Evolutionary conservation across 1,140 invertebrate genomes (phyloP).

Genomic region (Brevipalpus yothersi): DNA sequence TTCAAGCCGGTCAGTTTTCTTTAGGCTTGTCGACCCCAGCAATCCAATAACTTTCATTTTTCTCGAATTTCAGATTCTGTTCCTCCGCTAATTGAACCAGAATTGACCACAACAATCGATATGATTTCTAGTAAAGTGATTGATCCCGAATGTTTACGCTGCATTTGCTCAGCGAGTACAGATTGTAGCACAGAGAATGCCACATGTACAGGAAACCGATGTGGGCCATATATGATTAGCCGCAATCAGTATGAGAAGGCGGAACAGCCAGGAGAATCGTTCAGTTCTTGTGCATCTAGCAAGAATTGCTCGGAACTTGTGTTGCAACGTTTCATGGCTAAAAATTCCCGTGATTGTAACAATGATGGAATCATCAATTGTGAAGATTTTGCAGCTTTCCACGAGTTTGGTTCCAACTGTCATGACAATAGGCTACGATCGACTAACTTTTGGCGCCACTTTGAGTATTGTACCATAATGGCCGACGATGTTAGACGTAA

Average conservation of each 20-base stretch:
- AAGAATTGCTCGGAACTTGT: slow-evolving; percentile 40
- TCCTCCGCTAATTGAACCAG: too few relatives aligned
- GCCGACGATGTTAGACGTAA: neutral
- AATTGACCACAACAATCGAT: too few relatives aligned
- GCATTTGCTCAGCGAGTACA: neutral
- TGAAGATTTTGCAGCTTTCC: slow-evolving; percentile 32
- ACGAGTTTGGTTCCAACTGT: slow-evolving; percentile 19
- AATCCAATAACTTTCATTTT: too few relatives aligned
- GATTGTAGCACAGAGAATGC: slow-evolving; percentile 3
- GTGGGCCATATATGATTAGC: slow-evolving; percentile 58
- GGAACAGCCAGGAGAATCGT: slow-evolving; percentile 35
- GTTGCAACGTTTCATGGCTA: slow-evolving; percentile 49
- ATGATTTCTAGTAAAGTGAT: neutral
- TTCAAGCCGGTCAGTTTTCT: too few relatives aligned
- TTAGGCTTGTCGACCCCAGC: too few relatives aligned
- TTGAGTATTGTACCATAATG: neutral
- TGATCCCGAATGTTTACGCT: neutral
- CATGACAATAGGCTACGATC: neutral
- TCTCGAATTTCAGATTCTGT: too few relatives aligned
- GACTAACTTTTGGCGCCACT: neutral
- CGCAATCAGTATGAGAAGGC: slow-evolving; percentile 47
- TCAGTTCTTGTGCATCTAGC: slow-evolving; percentile 43
- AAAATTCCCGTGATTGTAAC: slow-evolving; percentile 55
- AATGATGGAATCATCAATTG: slow-evolving; percentile 11
- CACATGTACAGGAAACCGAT: slow-evolving; percentile 17